Evolutionary conservation across 2,888 invertebrate species (phyloP).

Genomic region (Tetragonula carbonaria): DNA sequence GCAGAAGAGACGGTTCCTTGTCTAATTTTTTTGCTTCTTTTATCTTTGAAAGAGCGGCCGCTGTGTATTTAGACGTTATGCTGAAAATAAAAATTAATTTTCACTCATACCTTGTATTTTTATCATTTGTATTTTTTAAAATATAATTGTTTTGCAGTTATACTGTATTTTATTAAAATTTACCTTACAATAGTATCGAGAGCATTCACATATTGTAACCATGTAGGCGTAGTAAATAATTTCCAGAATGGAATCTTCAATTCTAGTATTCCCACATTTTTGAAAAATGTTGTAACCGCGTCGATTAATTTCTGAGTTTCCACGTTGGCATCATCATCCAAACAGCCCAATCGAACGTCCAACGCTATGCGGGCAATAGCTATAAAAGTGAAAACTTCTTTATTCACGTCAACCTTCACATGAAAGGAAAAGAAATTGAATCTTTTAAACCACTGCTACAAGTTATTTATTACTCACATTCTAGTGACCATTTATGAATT

Average conservation of each 20-base stretch:
- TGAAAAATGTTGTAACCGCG: slow-evolving; percentile 88
- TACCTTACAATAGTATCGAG: slow-evolving; percentile 89
- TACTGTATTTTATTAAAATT: background rate
- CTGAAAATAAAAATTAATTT: slow-evolving; percentile 80
- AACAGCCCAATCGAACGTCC: slow-evolving; percentile 88
- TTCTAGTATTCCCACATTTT: slow-evolving; percentile 88
- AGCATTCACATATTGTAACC: slow-evolving; percentile 87
- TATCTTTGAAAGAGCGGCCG: slow-evolving; percentile 85
- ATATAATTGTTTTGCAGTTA: background rate
- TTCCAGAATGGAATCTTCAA: slow-evolving; percentile 89
- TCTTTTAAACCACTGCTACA: background rate
- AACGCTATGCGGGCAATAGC: slow-evolving; percentile 88
- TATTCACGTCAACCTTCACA: too few species aligned
- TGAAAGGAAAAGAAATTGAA: background rate
- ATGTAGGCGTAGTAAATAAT: slow-evolving; percentile 87
- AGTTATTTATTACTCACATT: slow-evolving; percentile 86
- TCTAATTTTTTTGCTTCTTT: slow-evolving; percentile 74
- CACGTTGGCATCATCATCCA: slow-evolving; percentile 85
- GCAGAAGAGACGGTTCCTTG: slow-evolving; percentile 87
- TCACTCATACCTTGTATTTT: background rate
- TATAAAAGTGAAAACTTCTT: slow-evolving; percentile 73
- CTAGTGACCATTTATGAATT: slow-evolving; percentile 92
- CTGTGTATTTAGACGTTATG: slow-evolving; percentile 87
- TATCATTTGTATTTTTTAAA: background rate
- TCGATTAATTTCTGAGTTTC: slow-evolving; percentile 88